A percentile compares a stretch with the other conserved stretches of the same genome.
phyloP scores from a whole-genome alignment of 2,113 vertebrate genomes.

The Oplegnathus fasciatus region DNA sequence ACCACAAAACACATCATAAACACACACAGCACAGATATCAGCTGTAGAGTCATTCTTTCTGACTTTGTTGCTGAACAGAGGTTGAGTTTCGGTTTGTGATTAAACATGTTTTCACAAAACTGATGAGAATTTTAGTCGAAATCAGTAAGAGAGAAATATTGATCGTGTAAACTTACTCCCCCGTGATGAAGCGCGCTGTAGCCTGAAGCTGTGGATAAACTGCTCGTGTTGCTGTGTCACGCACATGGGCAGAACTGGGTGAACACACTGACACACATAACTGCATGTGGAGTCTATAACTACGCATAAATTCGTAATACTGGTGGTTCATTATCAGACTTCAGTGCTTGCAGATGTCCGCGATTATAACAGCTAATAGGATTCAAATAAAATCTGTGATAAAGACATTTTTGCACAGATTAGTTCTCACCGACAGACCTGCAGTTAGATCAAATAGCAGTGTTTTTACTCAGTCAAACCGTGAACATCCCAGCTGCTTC shows the following conservation, averaged over 20 bases:
- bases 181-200: slow-evolving; percentile 33
- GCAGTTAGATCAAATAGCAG: background rate
- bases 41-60: background rate
- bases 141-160: slow-evolving; percentile 12
- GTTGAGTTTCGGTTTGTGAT: background rate
- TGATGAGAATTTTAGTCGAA: background rate
- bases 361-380: background rate
- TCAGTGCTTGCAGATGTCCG: background rate
- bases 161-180: slow-evolving; percentile 13
- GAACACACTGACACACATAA: slow-evolving; percentile 57
- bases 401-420: background rate
- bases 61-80: background rate
- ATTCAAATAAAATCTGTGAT: background rate
- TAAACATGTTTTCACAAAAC: background rate
- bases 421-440: background rate
- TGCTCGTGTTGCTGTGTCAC: slow-evolving; percentile 43
- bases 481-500: background rate
- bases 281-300: background rate
- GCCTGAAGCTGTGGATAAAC: slow-evolving; percentile 58
- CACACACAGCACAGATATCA: background rate
- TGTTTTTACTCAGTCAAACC: background rate
- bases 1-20: background rate
- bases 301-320: background rate
- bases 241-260: slow-evolving; percentile 22
- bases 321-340: background rate